Percentiles rank a stretch among this genome's conserved stretches.
Evolutionary conservation across 2,113 vertebrate species (phyloP).

Genomic region (Lathamus discolor): DNA sequence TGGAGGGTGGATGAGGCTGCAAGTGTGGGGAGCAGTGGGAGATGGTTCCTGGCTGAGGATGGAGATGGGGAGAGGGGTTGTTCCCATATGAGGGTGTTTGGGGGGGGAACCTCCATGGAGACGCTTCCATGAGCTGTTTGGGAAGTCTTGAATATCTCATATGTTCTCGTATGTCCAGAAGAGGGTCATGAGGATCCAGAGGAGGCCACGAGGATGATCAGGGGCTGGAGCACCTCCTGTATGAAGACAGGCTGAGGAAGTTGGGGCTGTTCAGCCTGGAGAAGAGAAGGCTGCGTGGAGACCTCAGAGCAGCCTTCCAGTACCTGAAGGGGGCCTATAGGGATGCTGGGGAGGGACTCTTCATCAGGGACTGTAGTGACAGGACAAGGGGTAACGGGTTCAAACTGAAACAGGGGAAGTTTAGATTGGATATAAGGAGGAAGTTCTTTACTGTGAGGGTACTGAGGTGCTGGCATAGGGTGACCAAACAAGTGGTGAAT

Average conservation of each 20-base stretch:
- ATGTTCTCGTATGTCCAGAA: neutral
- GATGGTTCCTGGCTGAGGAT: neutral
- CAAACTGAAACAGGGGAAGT: neutral
- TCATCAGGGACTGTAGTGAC: neutral
- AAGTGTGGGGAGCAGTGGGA: rapidly evolving
- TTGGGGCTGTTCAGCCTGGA: too few relatives aligned
- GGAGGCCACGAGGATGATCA: neutral
- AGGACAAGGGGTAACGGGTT: neutral
- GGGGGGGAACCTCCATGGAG: rapidly evolving
- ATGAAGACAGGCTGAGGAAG: neutral
- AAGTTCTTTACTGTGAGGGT: neutral
- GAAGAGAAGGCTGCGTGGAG: too few relatives aligned
- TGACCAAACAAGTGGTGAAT: neutral
- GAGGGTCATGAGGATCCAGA: neutral
- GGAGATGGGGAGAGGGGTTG: neutral
- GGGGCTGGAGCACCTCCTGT: neutral
- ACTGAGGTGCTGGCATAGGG: neutral
- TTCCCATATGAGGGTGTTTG: neutral
- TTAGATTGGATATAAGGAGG: neutral
- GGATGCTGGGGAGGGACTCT: too few relatives aligned
- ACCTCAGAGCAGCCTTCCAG: too few relatives aligned
- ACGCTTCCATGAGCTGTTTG: neutral
- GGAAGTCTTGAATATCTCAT: rapidly evolving
- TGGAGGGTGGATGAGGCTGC: neutral
- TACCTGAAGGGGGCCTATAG: too few relatives aligned